phyloP scores from a whole-genome alignment of 2,797 vertebrate species.

The Pagetopsis macropterus region DNA sequence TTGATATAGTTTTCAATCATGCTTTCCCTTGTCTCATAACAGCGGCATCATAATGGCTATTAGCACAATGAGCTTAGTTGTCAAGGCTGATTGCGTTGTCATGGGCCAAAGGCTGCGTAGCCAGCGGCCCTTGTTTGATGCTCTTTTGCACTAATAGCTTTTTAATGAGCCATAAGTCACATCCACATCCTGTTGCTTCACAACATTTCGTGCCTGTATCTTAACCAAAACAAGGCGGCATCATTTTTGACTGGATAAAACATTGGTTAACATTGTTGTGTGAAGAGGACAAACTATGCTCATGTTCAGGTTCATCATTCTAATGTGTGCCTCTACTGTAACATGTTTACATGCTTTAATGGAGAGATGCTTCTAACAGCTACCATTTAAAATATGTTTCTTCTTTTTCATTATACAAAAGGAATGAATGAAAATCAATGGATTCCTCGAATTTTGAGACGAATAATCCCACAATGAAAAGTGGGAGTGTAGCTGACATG shows the following conservation, averaged over 20 bases:
- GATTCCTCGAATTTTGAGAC: no score
- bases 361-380: no score
- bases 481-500: no score
- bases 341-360: no score
- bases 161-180: slow-evolving; percentile 64
- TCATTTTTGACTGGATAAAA: background rate
- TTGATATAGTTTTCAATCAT: slow-evolving; percentile 14
- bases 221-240: slow-evolving; percentile 20
- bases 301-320: no score
- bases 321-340: no score
- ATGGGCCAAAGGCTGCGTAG: slow-evolving; percentile 23
- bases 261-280: no score
- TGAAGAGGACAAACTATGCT: no score
- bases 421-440: no score
- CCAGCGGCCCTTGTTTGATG: slow-evolving; percentile 38
- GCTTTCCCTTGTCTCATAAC: background rate
- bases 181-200: slow-evolving; percentile 14
- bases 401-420: no score
- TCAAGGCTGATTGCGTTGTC: slow-evolving; percentile 23
- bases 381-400: no score
- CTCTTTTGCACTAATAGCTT: slow-evolving; percentile 53
- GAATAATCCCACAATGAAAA: no score
- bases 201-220: slow-evolving; percentile 14
- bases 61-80: slow-evolving; percentile 24
- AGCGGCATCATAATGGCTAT: slow-evolving; percentile 13